A percentile compares a stretch with the other conserved stretches of the same genome.
phyloP scores from a whole-genome alignment of 2,888 invertebrate species.

The Drosophila mercatorum region DNA sequence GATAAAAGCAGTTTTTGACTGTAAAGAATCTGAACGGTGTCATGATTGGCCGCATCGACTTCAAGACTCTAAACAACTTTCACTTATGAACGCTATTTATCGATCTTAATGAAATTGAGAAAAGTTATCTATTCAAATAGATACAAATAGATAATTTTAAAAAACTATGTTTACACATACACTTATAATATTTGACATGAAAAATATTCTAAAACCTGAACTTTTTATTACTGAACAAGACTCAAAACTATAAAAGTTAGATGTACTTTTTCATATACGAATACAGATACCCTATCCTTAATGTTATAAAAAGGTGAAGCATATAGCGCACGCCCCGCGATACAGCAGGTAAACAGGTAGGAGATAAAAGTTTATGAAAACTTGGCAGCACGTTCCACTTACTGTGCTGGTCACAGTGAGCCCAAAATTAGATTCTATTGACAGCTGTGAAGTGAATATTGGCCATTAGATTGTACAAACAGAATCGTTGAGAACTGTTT shows the following conservation, averaged over 20 bases:
- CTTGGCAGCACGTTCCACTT: slow-evolving; percentile 7
- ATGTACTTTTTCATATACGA: neutral
- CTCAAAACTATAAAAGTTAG: too few relatives aligned
- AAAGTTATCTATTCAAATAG: too few relatives aligned
- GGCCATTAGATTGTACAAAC: slow-evolving; percentile 50
- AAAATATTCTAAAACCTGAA: neutral
- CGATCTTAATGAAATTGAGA: neutral
- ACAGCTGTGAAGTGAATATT: slow-evolving; percentile 32
- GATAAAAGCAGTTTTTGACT: neutral
- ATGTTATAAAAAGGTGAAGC: neutral
- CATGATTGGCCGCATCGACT: too few relatives aligned
- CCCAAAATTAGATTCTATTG: slow-evolving; percentile 25
- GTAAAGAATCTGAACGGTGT: too few relatives aligned
- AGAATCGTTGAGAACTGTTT: slow-evolving; percentile 32
- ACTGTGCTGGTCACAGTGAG: slow-evolving; percentile 1
- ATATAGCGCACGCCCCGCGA: slow-evolving; percentile 18
- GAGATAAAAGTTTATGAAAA: slow-evolving; percentile 12
- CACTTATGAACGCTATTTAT: neutral
- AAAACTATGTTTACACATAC: neutral
- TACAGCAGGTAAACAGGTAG: slow-evolving; percentile 7
- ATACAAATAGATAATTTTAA: neutral
- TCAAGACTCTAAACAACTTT: too few relatives aligned
- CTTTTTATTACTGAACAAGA: too few relatives aligned
- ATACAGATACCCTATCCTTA: neutral
- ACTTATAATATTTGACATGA: neutral